A percentile compares a stretch with the other conserved stretches of the same genome.
These are phyloP conservation scores for Drosophila setosimentum DNA, from an alignment of 2,888 invertebrate species.

Conservation along the genomic window DNA sequence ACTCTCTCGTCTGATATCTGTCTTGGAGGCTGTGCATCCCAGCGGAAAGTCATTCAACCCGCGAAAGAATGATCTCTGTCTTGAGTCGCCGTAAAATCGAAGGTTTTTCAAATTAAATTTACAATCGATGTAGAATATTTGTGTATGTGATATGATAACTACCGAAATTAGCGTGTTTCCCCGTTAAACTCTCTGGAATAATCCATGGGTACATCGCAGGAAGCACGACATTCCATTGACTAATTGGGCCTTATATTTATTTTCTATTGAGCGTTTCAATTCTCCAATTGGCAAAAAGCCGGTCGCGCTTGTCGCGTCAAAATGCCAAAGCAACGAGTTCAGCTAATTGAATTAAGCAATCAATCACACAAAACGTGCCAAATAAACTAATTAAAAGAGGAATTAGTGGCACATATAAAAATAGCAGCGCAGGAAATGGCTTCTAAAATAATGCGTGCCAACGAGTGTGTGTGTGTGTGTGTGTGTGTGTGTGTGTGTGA, in stretches of 20 bases:
- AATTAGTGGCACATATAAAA: conserved; percentile 61
- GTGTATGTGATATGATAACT: neutral
- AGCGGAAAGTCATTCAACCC: neutral
- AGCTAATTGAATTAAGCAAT: conserved; percentile 70
- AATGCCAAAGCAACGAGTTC: conserved; percentile 22
- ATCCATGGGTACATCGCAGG: neutral
- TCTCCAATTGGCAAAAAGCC: conserved; percentile 1
- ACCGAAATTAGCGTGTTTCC: neutral
- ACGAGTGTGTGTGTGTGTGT: conserved; percentile 8
- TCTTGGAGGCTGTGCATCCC: neutral
- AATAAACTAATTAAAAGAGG: conserved; percentile 76
- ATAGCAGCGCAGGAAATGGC: conserved; percentile 43
- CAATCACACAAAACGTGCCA: conserved; percentile 63
- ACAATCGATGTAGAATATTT: neutral
- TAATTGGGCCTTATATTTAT: neutral
- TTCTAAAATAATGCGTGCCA: conserved; percentile 45
- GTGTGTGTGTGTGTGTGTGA: conserved; percentile 11
- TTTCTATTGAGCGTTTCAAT: conserved; percentile 2
- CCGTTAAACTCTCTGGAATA: neutral
- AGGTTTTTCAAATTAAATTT: too few species aligned
- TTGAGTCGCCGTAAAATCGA: neutral
- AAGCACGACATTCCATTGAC: neutral
- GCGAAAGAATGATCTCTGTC: neutral
- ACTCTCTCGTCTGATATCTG: neutral
- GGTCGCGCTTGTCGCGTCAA: conserved; percentile 1